Base-by-base conservation (phyloP, 2,888 invertebrate genomes). In the Tryphoninae sp. region DNA sequence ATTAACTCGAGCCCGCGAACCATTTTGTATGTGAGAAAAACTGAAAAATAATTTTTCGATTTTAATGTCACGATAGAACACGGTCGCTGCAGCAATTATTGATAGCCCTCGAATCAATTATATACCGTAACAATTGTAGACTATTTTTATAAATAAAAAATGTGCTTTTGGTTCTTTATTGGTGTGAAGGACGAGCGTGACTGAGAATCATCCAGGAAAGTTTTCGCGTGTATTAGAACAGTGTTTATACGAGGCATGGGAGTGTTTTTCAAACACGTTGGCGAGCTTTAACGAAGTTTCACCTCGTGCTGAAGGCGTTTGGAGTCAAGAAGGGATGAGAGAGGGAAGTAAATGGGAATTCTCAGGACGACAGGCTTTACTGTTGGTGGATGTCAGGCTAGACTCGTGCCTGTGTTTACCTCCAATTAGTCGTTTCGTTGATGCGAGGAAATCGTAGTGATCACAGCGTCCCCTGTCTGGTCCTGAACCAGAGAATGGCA, bases 371-470 rank as follows among this genome's bases (percentile, higher is more conserved):
- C 58, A 13, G 16, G n/a, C 19, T 55, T 19, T 55, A 33, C 59
- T 59, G 13, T 33, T 59, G 59, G 33, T n/a, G n/a, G 11, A 59
- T 33, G 33, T 59, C 8, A 33, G 26, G 22, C n/a, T n/a, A 26
- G 13, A 13, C 59, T 33, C 9, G 13, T 13, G 40, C 19, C n/a
- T 40, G 68, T 19, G 53, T 69, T 69, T 69, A 33, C 65, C 19
- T 40, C 40, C 68, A 69, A 69, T 69, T 69, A 69, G 68, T 55
- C 40, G 33, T 59, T 8, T 69, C 40, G 55, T 69, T 69, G 68
- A 69, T 58, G 33, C 55, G 9, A n/a, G 40, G 55, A 69, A 69
- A 69, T 55, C 16, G 55, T 9, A 58, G 55, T 55, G 55, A 69
- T 69, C 55, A 55, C 40, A 65, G 40, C 16, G 13, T 1, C 19